Conservation (phyloP, 1,140 invertebrate genomes). For the Lepidurus couesii region DNA sequence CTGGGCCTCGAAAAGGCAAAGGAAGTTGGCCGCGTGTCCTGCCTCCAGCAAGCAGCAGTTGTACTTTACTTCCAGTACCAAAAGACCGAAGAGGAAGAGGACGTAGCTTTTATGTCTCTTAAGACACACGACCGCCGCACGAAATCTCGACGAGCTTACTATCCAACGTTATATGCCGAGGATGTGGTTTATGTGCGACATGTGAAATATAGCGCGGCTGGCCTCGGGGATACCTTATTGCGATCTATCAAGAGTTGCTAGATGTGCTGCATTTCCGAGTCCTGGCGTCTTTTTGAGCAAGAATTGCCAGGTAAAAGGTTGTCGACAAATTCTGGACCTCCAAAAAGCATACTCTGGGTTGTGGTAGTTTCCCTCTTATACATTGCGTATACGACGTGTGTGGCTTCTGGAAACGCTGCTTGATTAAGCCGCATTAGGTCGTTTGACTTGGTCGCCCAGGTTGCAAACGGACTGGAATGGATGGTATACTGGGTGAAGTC, state of each 20-base stretch:
- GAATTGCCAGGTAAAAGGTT: too few relatives aligned
- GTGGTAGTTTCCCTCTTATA: background rate
- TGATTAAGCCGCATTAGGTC: slow-evolving; percentile 15
- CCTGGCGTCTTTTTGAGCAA: too few relatives aligned
- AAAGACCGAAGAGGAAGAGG: background rate
- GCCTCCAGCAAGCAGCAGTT: background rate
- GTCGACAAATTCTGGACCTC: too few relatives aligned
- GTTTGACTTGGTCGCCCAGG: background rate
- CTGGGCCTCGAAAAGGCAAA: slow-evolving; percentile 4
- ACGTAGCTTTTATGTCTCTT: background rate
- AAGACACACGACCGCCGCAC: slow-evolving; percentile 12
- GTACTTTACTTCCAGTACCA: background rate
- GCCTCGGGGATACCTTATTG: background rate
- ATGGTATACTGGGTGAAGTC: background rate
- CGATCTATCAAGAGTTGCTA: background rate
- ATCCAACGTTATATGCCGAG: background rate
- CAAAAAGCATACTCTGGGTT: too few relatives aligned
- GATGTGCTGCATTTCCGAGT: background rate
- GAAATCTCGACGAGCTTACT: background rate
- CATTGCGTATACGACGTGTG: background rate
- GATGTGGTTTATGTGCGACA: slow-evolving; percentile 8
- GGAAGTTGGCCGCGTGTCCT: slow-evolving; percentile 16
- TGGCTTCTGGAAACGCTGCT: background rate
- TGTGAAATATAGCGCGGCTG: background rate
- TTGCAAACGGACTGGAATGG: background rate